These are phyloP conservation scores for Ochropleura leucogaster DNA, from an alignment of 2,888 invertebrate genomes.

Conservation along the genomic window DNA sequence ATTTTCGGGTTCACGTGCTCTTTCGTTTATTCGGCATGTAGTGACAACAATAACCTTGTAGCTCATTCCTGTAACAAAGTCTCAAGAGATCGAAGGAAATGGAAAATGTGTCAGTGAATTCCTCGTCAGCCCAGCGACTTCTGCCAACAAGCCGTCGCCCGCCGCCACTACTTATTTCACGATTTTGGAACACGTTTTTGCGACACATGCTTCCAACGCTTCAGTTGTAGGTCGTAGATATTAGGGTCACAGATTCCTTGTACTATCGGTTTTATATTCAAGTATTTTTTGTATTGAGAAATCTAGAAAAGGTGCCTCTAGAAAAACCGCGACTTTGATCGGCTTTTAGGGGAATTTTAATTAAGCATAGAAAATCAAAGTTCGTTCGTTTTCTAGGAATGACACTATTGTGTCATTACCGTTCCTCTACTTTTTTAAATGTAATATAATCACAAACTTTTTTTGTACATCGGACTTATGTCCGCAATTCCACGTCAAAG, in stretches of 20 bases:
- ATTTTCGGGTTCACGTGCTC: constrained; percentile 3
- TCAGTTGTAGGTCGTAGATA: constrained; percentile 35
- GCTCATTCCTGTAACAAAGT: constrained; percentile 7
- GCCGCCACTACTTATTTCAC: constrained; percentile 51
- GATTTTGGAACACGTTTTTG: constrained; percentile 54
- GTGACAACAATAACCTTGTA: neutral
- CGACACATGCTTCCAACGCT: constrained; percentile 36
- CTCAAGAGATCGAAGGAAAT: constrained; percentile 49
- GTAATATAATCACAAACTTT: neutral
- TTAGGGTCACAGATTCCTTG: constrained; percentile 37
- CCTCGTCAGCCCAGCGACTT: constrained; percentile 45
- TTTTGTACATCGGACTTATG: neutral
- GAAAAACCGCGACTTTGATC: neutral
- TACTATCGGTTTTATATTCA: constrained; percentile 24
- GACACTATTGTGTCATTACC: neutral
- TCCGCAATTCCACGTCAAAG: neutral
- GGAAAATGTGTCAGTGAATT: constrained; percentile 59
- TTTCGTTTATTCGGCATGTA: neutral
- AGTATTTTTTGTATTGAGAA: neutral
- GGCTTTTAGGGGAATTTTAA: constrained; percentile 5
- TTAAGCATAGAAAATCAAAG: neutral
- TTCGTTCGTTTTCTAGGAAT: neutral
- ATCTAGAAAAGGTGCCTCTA: too few relatives aligned
- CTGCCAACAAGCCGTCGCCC: constrained; percentile 33
- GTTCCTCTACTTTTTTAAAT: neutral